A percentile compares a stretch with the other conserved stretches of the same genome.
phyloP scores from a whole-genome alignment of 2,113 vertebrate species.

The Mohoua ochrocephala region DNA sequence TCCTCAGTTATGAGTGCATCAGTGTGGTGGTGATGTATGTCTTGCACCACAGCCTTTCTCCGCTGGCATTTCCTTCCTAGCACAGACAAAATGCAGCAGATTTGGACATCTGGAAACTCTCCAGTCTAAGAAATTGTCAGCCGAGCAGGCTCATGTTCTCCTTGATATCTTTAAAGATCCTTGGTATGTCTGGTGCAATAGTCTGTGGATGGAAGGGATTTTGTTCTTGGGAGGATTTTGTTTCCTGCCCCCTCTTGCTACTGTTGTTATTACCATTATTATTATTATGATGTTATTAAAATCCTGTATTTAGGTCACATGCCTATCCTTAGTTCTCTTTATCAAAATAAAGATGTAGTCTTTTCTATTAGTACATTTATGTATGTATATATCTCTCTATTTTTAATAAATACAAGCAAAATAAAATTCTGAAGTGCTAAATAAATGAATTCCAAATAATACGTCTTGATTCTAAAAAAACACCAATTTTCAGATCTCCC shows the following conservation, averaged over 20 bases:
- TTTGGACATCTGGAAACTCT: neutral
- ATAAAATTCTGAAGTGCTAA: neutral
- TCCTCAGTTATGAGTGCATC: neutral
- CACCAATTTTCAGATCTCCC: neutral
- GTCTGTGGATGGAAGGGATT: neutral
- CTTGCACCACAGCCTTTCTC: neutral
- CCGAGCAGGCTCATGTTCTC: neutral
- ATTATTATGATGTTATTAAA: neutral
- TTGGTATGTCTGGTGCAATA: neutral
- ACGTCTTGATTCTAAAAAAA: neutral
- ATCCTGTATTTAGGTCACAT: neutral
- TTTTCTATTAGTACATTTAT: neutral
- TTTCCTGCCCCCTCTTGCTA: neutral
- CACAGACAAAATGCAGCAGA: neutral
- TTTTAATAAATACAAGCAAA: neutral
- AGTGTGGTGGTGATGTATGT: neutral
- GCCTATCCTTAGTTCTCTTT: neutral
- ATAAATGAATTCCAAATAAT: neutral
- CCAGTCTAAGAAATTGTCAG: neutral
- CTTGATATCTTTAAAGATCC: neutral
- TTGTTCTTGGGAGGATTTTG: neutral
- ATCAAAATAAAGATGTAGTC: neutral
- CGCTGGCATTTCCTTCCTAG: neutral
- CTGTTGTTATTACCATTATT: too few relatives aligned
- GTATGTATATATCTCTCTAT: neutral